Evolutionary conservation across 2,888 invertebrate genomes (phyloP).

Genomic region (Sphinx pinastri): DNA sequence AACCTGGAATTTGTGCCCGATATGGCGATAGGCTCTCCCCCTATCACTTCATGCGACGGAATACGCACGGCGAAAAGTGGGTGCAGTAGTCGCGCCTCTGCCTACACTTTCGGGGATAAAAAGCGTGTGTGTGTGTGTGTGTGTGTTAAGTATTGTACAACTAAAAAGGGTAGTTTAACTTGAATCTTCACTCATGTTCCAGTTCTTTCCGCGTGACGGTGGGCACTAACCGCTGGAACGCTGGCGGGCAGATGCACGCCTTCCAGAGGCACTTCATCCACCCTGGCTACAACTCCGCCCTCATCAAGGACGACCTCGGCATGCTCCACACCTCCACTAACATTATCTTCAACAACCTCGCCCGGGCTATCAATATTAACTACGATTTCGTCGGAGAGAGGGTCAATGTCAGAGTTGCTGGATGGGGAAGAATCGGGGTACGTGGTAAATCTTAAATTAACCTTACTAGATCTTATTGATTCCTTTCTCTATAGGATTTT

Average conservation of each 20-base stretch:
- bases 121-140: too few species aligned
- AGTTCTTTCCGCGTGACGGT: slow-evolving; percentile 59
- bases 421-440: slow-evolving; percentile 66
- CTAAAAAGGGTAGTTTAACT: too few species aligned
- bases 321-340: slow-evolving; percentile 48
- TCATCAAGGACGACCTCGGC: slow-evolving; percentile 68
- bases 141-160: too few species aligned
- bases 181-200: slow-evolving; percentile 7
- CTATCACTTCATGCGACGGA: too few species aligned
- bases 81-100: too few species aligned
- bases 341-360: slow-evolving; percentile 38
- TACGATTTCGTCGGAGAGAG: slow-evolving; percentile 42
- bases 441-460: slow-evolving; percentile 32
- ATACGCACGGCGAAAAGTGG: too few species aligned
- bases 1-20: too few species aligned
- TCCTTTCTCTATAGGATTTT: neutral
- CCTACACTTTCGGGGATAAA: too few species aligned
- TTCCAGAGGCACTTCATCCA: slow-evolving; percentile 61
- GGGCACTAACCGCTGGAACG: slow-evolving; percentile 63
- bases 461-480: neutral
- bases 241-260: slow-evolving; percentile 53
- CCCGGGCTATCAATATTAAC: slow-evolving; percentile 42
- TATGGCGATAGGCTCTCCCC: too few species aligned
- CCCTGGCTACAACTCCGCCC: slow-evolving; percentile 51
- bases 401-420: slow-evolving; percentile 50